Evolutionary conservation across 2,113 vertebrate genomes (phyloP).

Genomic region (Hydrochoerus hydrochaeris): DNA sequence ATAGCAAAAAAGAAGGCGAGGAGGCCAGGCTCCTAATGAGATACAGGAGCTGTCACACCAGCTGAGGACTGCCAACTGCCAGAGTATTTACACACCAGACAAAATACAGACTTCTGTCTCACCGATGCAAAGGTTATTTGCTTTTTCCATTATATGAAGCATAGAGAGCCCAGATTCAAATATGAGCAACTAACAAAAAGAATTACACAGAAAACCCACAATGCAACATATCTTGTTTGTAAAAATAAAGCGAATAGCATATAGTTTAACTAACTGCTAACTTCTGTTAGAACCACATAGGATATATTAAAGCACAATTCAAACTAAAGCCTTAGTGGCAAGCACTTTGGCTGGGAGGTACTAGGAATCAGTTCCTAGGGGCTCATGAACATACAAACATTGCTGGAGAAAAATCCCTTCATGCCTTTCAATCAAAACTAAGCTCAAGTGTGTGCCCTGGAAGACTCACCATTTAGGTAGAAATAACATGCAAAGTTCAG

Average conservation of each 20-base stretch:
- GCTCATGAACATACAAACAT: neutral
- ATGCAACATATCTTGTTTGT: neutral
- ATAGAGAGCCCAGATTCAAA: neutral
- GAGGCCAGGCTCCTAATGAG: neutral
- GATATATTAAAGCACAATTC: slow-evolving; percentile 17
- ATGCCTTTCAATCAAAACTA: neutral
- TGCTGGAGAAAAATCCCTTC: neutral
- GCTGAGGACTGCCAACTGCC: neutral
- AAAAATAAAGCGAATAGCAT: neutral
- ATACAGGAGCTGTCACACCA: neutral
- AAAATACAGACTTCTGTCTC: neutral
- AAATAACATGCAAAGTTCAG: neutral
- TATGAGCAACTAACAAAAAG: neutral
- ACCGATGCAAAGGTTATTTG: neutral
- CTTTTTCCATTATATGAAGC: neutral
- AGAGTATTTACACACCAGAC: neutral
- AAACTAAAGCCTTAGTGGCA: slow-evolving; percentile 22
- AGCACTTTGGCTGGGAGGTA: neutral
- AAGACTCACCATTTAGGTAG: neutral
- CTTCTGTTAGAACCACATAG: neutral
- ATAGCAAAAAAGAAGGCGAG: neutral
- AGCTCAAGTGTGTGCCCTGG: neutral
- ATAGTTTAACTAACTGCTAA: neutral
- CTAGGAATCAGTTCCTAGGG: neutral
- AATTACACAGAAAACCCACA: neutral